A percentile compares a stretch with the other conserved stretches of the same genome.
phyloP scores from a whole-genome alignment of 2,113 vertebrate genomes.

The Corythornis cristatus region DNA sequence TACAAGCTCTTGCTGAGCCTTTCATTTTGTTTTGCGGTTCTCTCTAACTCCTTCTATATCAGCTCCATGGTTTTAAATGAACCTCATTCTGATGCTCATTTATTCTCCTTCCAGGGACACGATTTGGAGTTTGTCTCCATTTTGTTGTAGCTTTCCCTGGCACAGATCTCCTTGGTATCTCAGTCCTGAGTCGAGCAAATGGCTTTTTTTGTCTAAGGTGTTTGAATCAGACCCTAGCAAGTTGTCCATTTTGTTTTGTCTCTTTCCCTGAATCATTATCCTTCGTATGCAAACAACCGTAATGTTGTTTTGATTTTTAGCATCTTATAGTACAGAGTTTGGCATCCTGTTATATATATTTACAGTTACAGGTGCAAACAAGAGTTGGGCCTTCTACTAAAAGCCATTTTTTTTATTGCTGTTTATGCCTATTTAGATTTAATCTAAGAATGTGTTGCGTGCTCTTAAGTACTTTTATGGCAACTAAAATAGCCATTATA shows the following conservation, averaged over 20 bases:
- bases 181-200: not conserved
- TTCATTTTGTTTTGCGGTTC: slow-evolving; percentile 44
- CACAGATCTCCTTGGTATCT: not conserved
- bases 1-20: slow-evolving; percentile 34
- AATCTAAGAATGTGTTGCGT: not conserved
- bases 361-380: not conserved
- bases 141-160: not conserved
- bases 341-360: not conserved
- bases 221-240: not conserved
- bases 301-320: not conserved
- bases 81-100: slow-evolving; percentile 31
- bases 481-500: slow-evolving; percentile 1
- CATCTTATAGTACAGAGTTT: not conserved
- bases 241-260: slow-evolving; percentile 54
- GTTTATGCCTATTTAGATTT: not conserved
- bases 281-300: not conserved
- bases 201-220: not conserved
- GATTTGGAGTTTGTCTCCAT: not conserved
- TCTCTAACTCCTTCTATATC: slow-evolving; percentile 12
- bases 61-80: not conserved
- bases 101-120: not conserved
- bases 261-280: not conserved
- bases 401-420: slow-evolving; percentile 15
- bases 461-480: not conserved
- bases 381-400: not conserved